phyloP scores from a whole-genome alignment of 2,113 vertebrate species.

The Falcunculus frontatus region DNA sequence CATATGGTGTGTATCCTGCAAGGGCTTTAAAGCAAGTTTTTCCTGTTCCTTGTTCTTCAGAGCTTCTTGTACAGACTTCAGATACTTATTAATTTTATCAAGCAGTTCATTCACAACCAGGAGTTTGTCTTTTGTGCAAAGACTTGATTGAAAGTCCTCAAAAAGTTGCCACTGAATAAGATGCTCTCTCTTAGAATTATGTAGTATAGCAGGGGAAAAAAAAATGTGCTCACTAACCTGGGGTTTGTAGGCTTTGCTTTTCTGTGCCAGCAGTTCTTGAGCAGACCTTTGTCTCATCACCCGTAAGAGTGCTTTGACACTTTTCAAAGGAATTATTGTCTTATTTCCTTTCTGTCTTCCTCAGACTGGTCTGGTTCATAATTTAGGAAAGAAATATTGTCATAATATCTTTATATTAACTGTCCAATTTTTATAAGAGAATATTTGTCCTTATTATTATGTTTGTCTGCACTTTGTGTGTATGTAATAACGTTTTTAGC shows the following conservation, averaged over 20 bases:
- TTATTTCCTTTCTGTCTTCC: not conserved
- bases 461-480: not conserved
- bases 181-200: not conserved
- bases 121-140: constrained; percentile 1
- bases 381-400: not conserved
- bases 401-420: not conserved
- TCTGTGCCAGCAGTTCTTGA: not conserved
- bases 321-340: not conserved
- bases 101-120: not conserved
- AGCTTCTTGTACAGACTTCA: not conserved
- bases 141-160: not conserved
- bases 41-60: not conserved
- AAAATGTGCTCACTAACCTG: rapidly evolving
- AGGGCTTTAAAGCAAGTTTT: constrained; percentile 19
- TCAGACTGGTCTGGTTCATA: not conserved
- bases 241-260: not conserved
- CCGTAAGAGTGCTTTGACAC: not conserved
- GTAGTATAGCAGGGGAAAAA: not conserved
- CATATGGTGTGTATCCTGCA: not conserved
- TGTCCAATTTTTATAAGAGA: not conserved
- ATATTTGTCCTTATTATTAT: not conserved
- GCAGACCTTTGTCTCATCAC: not conserved
- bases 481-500: not conserved
- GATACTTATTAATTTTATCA: not conserved
- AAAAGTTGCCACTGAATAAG: not conserved